Conservation (phyloP, 2,888 invertebrate genomes). For the Eilema griseolum region DNA sequence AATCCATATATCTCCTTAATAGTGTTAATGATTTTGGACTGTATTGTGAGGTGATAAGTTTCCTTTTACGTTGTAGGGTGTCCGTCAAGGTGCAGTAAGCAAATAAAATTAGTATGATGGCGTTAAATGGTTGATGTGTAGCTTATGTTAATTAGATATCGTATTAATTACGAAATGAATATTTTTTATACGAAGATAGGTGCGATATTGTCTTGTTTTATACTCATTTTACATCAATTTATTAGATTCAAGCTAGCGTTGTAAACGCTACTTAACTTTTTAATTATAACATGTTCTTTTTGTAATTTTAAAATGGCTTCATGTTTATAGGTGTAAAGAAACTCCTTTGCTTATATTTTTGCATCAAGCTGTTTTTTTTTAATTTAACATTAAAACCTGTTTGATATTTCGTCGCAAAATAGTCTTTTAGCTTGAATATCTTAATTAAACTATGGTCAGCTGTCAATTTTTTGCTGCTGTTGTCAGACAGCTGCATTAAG, state of each 20-base stretch:
- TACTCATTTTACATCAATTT: not conserved
- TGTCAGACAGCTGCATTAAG: not conserved
- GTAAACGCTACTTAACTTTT: not conserved
- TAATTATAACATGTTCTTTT: not conserved
- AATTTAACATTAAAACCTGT: not conserved
- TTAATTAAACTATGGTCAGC: not conserved
- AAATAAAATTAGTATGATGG: constrained; percentile 50
- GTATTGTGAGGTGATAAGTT: not conserved
- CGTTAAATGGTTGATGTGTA: constrained; percentile 61
- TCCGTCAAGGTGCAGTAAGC: constrained; percentile 28
- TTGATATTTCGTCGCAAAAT: not conserved
- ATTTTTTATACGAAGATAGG: constrained; percentile 23
- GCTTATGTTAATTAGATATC: constrained; percentile 50
- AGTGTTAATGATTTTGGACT: constrained; percentile 22
- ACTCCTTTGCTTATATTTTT: not conserved
- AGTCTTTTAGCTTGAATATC: not conserved
- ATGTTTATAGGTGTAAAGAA: constrained; percentile 4
- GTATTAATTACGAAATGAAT: constrained; percentile 41
- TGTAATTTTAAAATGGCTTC: not conserved
- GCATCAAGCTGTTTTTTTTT: not conserved
- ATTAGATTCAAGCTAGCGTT: not conserved
- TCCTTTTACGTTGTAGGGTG: constrained; percentile 9
- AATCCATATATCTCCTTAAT: constrained; percentile 48
- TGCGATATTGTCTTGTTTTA: constrained; percentile 23
- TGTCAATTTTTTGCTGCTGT: not conserved